phyloP scores from a whole-genome alignment of 1,140 invertebrate genomes.

The Penaeus vannamei region DNA sequence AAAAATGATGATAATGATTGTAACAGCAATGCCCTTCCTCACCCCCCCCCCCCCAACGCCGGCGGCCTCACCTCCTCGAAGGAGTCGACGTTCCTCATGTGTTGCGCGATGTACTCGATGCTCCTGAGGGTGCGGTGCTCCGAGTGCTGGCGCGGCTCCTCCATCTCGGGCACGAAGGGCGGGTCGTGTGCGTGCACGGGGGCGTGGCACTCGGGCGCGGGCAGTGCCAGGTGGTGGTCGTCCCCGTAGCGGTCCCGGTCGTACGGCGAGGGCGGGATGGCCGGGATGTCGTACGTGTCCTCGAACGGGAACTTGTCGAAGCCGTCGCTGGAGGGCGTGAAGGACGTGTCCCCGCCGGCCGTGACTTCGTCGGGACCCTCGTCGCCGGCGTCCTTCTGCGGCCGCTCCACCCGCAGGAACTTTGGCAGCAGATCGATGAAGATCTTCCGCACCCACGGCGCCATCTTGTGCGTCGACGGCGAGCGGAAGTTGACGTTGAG shows the following conservation, averaged over 20 bases:
- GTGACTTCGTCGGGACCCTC: constrained; percentile 56
- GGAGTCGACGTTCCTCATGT: constrained; percentile 93
- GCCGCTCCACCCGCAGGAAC: constrained; percentile 81
- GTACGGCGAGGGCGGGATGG: constrained; percentile 65
- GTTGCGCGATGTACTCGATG: constrained; percentile 93
- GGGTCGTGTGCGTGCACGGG: constrained; percentile 76
- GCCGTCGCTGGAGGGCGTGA: constrained; percentile 63
- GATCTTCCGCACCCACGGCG: constrained; percentile 88
- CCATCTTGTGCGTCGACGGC: constrained; percentile 97
- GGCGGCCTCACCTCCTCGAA: constrained; percentile 88
- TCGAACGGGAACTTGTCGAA: constrained; percentile 65
- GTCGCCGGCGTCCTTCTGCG: constrained; percentile 69
- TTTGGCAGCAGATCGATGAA: constrained; percentile 77
- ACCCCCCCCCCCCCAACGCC: too few relatives aligned
- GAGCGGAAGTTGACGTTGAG: constrained; percentile 98
- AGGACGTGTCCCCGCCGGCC: constrained; percentile 56
- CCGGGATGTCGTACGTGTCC: constrained; percentile 66
- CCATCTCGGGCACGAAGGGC: constrained; percentile 71
- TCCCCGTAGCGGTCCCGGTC: constrained; percentile 66
- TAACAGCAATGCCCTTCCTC: neutral
- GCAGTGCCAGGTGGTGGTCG: constrained; percentile 70
- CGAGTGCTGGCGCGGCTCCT: constrained; percentile 53
- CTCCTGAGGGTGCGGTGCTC: constrained; percentile 86
- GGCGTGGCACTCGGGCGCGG: constrained; percentile 57
- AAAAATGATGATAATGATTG: too few relatives aligned